Base-by-base conservation (phyloP, 2,797 vertebrate genomes). In the Pachyuromys duprasi region DNA sequence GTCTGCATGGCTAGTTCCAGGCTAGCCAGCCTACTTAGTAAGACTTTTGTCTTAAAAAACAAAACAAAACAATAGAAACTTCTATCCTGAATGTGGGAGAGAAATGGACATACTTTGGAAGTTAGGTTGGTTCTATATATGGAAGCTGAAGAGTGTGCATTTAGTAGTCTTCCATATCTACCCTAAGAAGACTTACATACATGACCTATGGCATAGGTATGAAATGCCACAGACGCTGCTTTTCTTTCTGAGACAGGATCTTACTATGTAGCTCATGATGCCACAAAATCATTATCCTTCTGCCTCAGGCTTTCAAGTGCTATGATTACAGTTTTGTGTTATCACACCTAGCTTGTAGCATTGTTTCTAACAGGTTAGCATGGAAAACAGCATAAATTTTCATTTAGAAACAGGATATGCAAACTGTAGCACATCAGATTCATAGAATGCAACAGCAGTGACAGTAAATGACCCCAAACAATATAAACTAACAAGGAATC, bases 401-500 rank as follows among this genome's bases (percentile, higher is more conserved):
- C 12, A 89, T 76, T 5, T 70, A 39, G 13, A 81, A 20, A 82
- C 9, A 81, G 42, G 31, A 86, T 69, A 91, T 78, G 90, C 33
- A 94, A 91, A 87, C 1, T 69, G 13, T 69, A 36, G 53, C 33
- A 57, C 12, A 57, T 33, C 63, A 53, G 8, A 69, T 55, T 86
- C 45, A 53, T 2, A 69, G 22, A 5, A 80, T 81, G 36, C 36
- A 79, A 63, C 11, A 96, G 81, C 11, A 90, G 76, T 63, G 33
- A 93, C 67, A 89, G 39, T 39, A 89, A 93, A 70, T 69, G 76
- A 88, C 89, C 24, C 42, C 81, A 49, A 65, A 12, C 36, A 42
- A 24, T 69, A n/a, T 62, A 63, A 76, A 72, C 62, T 53, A 91
- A 4, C 57, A 63, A 80, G 4, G 14, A 86, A 67, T 89, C 55